A percentile compares a stretch with the other conserved stretches of the same genome.
These are phyloP conservation scores for Urocynchramus pylzowi DNA, from an alignment of 2,113 vertebrate species.

Conservation along the genomic window DNA sequence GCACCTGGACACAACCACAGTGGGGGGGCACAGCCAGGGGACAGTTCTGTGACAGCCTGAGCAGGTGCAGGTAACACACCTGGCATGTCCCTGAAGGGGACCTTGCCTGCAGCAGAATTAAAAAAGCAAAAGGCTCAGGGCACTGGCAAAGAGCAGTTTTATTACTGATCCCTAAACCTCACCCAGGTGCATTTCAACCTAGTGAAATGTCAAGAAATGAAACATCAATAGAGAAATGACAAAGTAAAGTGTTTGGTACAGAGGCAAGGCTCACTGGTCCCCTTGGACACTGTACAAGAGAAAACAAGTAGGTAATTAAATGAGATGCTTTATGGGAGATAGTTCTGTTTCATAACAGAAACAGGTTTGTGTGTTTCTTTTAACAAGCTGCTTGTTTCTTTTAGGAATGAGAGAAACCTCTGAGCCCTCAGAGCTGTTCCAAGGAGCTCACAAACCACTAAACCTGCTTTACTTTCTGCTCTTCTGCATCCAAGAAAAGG, in stretches of 20 bases:
- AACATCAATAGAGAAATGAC: background rate
- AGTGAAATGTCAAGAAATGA: background rate
- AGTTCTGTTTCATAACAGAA: background rate
- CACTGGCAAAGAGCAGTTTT: background rate
- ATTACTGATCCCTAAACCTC: background rate
- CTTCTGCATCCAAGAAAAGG: background rate
- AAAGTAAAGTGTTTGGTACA: background rate
- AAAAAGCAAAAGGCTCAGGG: background rate
- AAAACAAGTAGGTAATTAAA: background rate
- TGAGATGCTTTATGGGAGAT: background rate
- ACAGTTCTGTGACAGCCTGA: background rate
- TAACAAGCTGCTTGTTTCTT: slow-evolving; percentile 17
- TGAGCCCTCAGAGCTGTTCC: background rate
- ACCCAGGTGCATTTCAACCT: background rate
- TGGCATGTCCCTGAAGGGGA: background rate
- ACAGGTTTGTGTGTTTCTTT: background rate
- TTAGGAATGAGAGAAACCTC: slow-evolving; percentile 45
- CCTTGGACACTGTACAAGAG: background rate
- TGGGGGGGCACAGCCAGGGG: background rate
- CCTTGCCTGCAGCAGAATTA: background rate
- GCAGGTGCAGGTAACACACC: background rate
- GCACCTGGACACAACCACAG: background rate
- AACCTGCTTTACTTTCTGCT: slow-evolving; percentile 30
- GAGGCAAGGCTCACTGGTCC: background rate
- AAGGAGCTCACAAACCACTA: background rate